phyloP scores from a whole-genome alignment of 1,140 invertebrate genomes.

The Nomia melanderi region DNA sequence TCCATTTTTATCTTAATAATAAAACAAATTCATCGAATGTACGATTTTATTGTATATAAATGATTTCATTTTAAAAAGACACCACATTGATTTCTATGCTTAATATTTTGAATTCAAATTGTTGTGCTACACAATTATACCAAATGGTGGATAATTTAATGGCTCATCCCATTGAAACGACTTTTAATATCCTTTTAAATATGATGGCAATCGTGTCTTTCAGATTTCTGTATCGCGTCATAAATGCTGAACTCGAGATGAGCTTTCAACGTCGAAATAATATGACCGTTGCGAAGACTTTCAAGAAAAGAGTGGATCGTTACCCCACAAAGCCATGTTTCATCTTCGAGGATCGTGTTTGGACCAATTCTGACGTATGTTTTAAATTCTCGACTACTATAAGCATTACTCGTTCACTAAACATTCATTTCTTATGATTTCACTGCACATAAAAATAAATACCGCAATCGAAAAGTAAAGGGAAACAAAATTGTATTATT shows the following conservation, averaged over 20 bases:
- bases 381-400: background rate
- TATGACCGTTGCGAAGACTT: constrained; percentile 83
- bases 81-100: too few relatives aligned
- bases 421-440: background rate
- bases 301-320: constrained; percentile 80
- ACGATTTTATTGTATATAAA: too few relatives aligned
- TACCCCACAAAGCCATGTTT: constrained; percentile 85
- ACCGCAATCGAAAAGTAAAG: too few relatives aligned
- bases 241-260: constrained; percentile 79
- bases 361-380: constrained; percentile 86
- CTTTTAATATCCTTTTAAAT: background rate
- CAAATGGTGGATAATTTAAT: background rate
- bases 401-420: background rate
- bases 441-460: background rate
- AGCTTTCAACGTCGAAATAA: constrained; percentile 82
- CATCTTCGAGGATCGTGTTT: constrained; percentile 85
- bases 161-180: background rate
- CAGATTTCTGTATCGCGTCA: constrained; percentile 83
- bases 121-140: too few relatives aligned
- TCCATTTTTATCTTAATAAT: too few relatives aligned
- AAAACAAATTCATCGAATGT: too few relatives aligned
- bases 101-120: too few relatives aligned
- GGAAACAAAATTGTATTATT: too few relatives aligned
- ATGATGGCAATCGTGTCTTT: constrained; percentile 32
- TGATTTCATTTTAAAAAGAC: too few relatives aligned